Evolutionary conservation across 2,113 vertebrate species (phyloP), one percentile per base, ranked within the genome.

Genomic region (Amphilophus citrinellus): DNA sequence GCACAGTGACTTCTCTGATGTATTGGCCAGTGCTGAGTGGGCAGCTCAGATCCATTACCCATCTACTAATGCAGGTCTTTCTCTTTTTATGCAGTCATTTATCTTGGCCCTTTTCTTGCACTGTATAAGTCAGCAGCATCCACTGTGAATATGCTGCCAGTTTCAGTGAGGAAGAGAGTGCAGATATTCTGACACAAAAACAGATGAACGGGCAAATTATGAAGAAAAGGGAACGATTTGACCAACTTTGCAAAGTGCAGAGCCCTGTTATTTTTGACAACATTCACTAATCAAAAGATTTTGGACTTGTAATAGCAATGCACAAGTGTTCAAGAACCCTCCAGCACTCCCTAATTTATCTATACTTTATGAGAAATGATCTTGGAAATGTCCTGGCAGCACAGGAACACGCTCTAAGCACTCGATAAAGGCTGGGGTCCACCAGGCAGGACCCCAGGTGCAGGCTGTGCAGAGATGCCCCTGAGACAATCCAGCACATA

Each of bases 1-100:
- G 83, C 63, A 77, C 47, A 60, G 68, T 47, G 86, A 80, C 84
- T 68, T 68, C 59, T 75, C 20, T 91, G 87, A 93, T 87, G 68
- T 80, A 91, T 88, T 76, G 76, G 85, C 63, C 75, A 79, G 77
- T 20, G 78, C 86, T 90, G 88, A 93, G 85, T 89, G 66, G 82
- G 81, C 88, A 88, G 81, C 78, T 86, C 75, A 65, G 78, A 89
- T 84, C 89, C 88, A 91, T 93, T 93, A 92, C 84, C 84, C 82
- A 88, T 93, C 87, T 84, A 86, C 90, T 93, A 81, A 80, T 83
- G 83, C 79, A 84, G 83, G 83, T 61, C 87, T 78, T 80, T 84
- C 47, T 77, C 53, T 84, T 88, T 91, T 82, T 79, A 79, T 79
- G 82, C 77, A 77, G 50, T 61, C 85, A 87, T 91, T 91, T 84